Percentiles rank a stretch among this genome's conserved stretches.
phyloP scores from a whole-genome alignment of 2,888 invertebrate species.

The Eucera pruinosa region DNA sequence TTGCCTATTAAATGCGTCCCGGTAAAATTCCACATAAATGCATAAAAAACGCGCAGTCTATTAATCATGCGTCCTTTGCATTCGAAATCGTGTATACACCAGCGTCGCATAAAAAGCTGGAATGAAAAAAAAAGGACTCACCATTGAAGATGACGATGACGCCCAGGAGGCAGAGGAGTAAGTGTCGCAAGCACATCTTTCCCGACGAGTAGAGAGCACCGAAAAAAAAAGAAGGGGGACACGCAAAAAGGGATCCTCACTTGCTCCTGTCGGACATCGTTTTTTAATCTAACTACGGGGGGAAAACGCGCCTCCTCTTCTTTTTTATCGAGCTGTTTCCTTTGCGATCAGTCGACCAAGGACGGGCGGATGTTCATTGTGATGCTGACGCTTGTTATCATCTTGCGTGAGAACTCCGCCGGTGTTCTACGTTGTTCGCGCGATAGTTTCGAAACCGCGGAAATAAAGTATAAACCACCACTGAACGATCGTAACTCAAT shows the following conservation, averaged over 20 bases:
- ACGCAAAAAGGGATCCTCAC: constrained; percentile 48
- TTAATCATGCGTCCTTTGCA: no score
- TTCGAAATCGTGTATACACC: no score
- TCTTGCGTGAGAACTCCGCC: constrained; percentile 24
- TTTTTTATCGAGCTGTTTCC: constrained; percentile 13
- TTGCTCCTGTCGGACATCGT: constrained; percentile 54
- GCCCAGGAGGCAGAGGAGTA: constrained; percentile 77
- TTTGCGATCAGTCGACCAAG: constrained; percentile 51
- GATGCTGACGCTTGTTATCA: constrained; percentile 39
- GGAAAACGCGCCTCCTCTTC: constrained; percentile 7
- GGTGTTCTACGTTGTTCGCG: neutral
- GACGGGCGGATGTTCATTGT: constrained; percentile 18
- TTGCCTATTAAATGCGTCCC: no score
- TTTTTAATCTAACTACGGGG: constrained; percentile 10
- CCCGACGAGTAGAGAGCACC: constrained; percentile 37
- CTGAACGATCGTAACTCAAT: neutral
- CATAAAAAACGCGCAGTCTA: no score
- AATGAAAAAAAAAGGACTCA: constrained; percentile 67
- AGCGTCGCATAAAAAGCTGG: no score
- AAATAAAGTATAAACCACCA: no score
- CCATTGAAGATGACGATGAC: constrained; percentile 77
- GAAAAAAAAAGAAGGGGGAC: constrained; percentile 45
- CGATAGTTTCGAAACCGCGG: neutral
- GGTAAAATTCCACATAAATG: no score
- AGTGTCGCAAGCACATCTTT: constrained; percentile 71